Percentiles rank a stretch among this genome's conserved stretches.
These are phyloP conservation scores for Herminia tarsipennalis DNA, from an alignment of 2,888 invertebrate genomes.

Conservation along the genomic window DNA sequence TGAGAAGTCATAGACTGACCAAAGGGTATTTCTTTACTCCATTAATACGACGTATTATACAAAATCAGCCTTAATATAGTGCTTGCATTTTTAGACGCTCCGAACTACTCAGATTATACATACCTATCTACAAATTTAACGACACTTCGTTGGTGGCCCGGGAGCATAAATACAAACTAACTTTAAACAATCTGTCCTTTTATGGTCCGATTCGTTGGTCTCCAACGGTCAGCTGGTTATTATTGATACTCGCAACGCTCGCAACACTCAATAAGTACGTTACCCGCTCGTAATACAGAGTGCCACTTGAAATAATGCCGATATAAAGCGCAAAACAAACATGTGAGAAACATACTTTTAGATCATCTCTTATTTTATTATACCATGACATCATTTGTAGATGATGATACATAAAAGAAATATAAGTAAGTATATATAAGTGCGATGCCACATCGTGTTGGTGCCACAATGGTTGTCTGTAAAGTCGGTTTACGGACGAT, in stretches of 20 bases:
- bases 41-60: no score
- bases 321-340: constrained; percentile 25
- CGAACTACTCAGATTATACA: no score
- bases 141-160: not conserved
- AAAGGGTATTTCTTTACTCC: no score
- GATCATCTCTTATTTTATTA: constrained; percentile 33
- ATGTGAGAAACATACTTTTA: constrained; percentile 26
- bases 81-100: no score
- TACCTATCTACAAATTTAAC: no score
- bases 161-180: not conserved
- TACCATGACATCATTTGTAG: constrained; percentile 38
- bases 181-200: not conserved
- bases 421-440: constrained; percentile 14
- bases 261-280: no score
- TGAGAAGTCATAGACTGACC: no score
- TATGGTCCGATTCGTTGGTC: not conserved
- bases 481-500: no score
- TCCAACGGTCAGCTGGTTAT: not conserved
- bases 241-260: constrained; percentile 2
- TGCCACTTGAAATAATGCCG: constrained; percentile 24
- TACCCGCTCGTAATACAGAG: constrained; percentile 5
- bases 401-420: constrained; percentile 21
- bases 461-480: no score
- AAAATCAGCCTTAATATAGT: no score
- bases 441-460: no score